Evolutionary conservation across 2,888 invertebrate species (phyloP), one percentile per base, ranked within the genome.

Genomic region (Seira musarum): DNA sequence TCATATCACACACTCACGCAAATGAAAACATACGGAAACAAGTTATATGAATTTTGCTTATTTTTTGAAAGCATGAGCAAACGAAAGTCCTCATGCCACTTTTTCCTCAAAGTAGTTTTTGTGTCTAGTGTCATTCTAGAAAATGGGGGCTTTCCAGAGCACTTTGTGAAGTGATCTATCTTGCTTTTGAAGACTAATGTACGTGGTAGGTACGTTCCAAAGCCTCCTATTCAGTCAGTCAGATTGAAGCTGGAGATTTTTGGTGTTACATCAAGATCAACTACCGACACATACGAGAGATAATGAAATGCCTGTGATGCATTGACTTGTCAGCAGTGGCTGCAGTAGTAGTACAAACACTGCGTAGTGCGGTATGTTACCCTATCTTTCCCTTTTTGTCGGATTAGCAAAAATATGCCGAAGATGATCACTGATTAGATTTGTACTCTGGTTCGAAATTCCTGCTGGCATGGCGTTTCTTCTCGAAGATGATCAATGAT

Each of bases 401-500:
- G 49, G 72, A 80, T 80, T 80, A 80, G 22, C 70, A 64, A 80
- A 80, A 71, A 80, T 53, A 57, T 75, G 19, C 57, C 21, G 24
- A 73, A 72, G 67, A 60, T 69, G 69, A 60, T 60, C 60, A 19
- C 8, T 21, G 60, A 60, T 60, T 60, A 60, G 60, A 60, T 60
- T 53, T 60, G 22, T 60, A 60, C 17, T 53, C 53, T 17, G 30
- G 3, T 30, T 17, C 25, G 63, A 53, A 70, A 79, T 69, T 80
- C 72, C 46, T 69, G 74, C 74, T 80, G 73, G 70, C 46, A 35
- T 65, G 57, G 73, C 80, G 35, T 65, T 80, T n/a, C n/a, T 74
- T 57, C 72, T 15, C 46, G 22, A 60, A 65, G 74, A 80, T 80
- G 80, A 80, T 80, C 80, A 80, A 80, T 80, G 80, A 63, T 71